Base-by-base conservation (phyloP, 2,113 vertebrate genomes). In the Choloepus hoffmanni region DNA sequence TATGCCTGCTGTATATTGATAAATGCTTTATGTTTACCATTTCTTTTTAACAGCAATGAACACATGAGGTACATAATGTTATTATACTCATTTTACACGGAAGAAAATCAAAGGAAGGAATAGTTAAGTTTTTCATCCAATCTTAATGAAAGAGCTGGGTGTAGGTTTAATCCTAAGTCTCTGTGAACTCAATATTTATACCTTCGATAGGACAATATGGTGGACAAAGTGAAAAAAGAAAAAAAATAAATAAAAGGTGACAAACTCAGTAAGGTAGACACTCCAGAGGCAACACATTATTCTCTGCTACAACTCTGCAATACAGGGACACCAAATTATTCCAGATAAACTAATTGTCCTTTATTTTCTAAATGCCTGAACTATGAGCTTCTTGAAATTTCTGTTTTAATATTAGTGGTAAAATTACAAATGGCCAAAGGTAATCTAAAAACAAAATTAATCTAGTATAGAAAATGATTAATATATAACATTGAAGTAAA, bases 381-480 rank as follows among this genome's bases (percentile, higher is more conserved):
- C 23, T 67, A 33, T 21, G 30, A 76, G 82, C 10, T 30, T 43
- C 5, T 77, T 82, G 4, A n/a, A 68, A 85, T 74, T 86, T 86
- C 8, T 36, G 14, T 67, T 87, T 48, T 92, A 18, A 45, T 28
- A 43, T 26, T 79, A 62, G 85, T 84, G n/a, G 8, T 81, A 33
- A 96, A 89, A 81, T 53, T 93, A 43, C 13, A 85, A 92, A 81
- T 83, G 36, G 43, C 3, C 53, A 96, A 85, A 91, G 45, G 23
- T n/a, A 96, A 78, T 48, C 30, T 1, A 33, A 70, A 95, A 90
- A 70, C 60, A 93, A 95, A 40, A 53, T 30, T 50, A 85, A 50
- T 15, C 55, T 77, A 95, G 15, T 88, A 7, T 23, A 86, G 74
- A 74, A 85, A 92, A 95, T 73, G 36, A 87, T 88, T 95, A 87